phyloP scores from a whole-genome alignment of 2,797 vertebrate species.

The Takifugu rubripes region DNA sequence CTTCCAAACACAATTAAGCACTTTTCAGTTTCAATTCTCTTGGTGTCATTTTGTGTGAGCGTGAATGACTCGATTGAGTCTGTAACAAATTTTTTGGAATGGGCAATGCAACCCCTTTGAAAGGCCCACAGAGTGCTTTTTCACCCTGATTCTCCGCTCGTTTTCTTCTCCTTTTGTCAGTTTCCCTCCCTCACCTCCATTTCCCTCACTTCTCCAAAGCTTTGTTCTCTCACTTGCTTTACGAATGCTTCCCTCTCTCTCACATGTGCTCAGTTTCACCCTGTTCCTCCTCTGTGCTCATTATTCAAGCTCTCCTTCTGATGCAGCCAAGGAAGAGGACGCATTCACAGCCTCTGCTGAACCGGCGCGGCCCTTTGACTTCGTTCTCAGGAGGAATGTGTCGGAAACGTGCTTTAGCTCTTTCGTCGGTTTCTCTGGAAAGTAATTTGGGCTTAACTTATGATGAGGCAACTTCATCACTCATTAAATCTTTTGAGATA shows the following conservation, averaged over 20 bases:
- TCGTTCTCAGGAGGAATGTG: slow-evolving; percentile 6
- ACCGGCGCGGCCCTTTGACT: slow-evolving; percentile 16
- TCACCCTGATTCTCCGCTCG: slow-evolving; percentile 7
- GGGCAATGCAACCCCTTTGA: slow-evolving; percentile 39
- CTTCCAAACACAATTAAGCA: slow-evolving; percentile 67
- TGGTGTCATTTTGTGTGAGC: slow-evolving; percentile 43
- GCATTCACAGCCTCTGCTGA: slow-evolving; percentile 7
- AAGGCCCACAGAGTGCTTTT: slow-evolving; percentile 43
- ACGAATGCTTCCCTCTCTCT: background rate
- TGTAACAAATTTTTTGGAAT: slow-evolving; percentile 48
- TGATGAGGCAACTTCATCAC: slow-evolving; percentile 1
- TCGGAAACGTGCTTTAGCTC: slow-evolving; percentile 11
- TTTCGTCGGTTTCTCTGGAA: slow-evolving; percentile 13
- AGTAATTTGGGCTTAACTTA: slow-evolving; percentile 1
- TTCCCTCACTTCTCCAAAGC: slow-evolving; percentile 13
- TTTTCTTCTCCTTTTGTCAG: slow-evolving; percentile 29
- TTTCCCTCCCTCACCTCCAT: slow-evolving; percentile 47
- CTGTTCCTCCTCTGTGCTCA: slow-evolving; percentile 12
- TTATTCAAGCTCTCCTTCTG: slow-evolving; percentile 24
- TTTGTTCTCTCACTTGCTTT: background rate
- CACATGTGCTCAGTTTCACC: slow-evolving; percentile 19
- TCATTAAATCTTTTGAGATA: background rate
- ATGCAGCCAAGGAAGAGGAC: slow-evolving; percentile 4
- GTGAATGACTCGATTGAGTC: slow-evolving; percentile 40
- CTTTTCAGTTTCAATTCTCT: slow-evolving; percentile 60